Conservation (phyloP, 2,113 vertebrate genomes). For the Corythoichthys haematopterus region DNA sequence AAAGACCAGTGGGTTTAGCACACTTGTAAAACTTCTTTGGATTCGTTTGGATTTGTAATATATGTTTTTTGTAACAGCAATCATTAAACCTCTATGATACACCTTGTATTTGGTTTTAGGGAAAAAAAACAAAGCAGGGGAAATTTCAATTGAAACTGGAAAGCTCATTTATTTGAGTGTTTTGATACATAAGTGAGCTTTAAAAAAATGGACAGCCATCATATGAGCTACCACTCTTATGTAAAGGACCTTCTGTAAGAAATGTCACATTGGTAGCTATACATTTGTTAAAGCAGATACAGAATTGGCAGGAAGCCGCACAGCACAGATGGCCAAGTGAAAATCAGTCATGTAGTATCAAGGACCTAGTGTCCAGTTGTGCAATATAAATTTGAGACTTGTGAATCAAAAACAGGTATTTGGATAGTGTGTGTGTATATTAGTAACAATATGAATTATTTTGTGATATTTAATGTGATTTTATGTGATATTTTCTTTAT, state of each 20-base stretch:
- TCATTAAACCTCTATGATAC: no score
- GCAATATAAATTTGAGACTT: constrained; percentile 1
- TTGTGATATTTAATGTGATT: no score
- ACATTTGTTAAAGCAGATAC: constrained; percentile 19
- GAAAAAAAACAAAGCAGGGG: no score
- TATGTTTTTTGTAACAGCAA: no score
- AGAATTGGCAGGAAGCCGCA: constrained; percentile 16
- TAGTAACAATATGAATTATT: no score
- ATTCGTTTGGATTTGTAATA: no score
- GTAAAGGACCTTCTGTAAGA: constrained; percentile 27
- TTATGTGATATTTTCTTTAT: not conserved
- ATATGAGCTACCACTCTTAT: constrained; percentile 32
- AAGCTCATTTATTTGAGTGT: no score
- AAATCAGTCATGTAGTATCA: constrained; percentile 13
- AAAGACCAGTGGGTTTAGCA: no score
- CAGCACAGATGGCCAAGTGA: constrained; percentile 32
- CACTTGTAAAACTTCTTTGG: no score
- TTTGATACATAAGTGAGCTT: constrained; percentile 20
- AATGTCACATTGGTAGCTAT: constrained; percentile 18
- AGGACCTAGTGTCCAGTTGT: constrained; percentile 5
- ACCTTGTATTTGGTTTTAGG: no score
- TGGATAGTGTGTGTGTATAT: not conserved
- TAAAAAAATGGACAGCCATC: constrained; percentile 19
- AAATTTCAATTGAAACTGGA: no score
- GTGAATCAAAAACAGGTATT: not conserved